A percentile compares a stretch with the other conserved stretches of the same genome.
Evolutionary conservation across 2,888 invertebrate genomes (phyloP).

Genomic region (Lamellibrachia satsuma): DNA sequence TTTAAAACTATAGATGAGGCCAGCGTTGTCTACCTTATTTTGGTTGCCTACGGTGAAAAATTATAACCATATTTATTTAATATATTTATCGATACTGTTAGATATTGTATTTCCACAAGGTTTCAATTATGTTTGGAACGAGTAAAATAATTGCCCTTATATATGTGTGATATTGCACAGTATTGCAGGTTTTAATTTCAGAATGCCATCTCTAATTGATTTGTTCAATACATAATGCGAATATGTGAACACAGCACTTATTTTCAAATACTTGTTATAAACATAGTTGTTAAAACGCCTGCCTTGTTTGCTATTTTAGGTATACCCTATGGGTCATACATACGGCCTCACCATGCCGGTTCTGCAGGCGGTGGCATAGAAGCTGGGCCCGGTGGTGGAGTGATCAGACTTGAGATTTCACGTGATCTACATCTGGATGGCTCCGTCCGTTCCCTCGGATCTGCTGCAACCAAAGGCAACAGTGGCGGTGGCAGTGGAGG

Average conservation of each 20-base stretch:
- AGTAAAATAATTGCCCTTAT: not conserved
- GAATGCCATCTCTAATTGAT: no score
- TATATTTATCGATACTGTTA: no score
- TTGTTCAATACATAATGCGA: no score
- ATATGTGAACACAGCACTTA: not conserved
- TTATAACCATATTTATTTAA: no score
- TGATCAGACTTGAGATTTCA: constrained; percentile 44
- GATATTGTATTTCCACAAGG: no score
- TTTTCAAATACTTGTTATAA: not conserved
- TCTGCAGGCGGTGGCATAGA: constrained; percentile 48
- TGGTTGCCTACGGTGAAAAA: no score
- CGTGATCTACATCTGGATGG: constrained; percentile 51
- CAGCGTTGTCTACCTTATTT: no score
- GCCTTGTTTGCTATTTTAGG: constrained; percentile 38
- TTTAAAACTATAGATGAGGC: no score
- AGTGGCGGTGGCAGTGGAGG: constrained; percentile 54
- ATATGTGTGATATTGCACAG: not conserved
- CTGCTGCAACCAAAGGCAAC: constrained; percentile 38
- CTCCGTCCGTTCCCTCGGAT: constrained; percentile 43
- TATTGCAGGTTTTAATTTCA: no score
- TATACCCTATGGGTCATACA: constrained; percentile 48
- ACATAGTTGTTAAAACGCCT: not conserved
- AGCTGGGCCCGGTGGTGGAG: constrained; percentile 48
- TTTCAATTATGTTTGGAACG: no score
- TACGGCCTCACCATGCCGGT: constrained; percentile 44